A percentile compares a stretch with the other conserved stretches of the same genome.
These are phyloP conservation scores for Syngnathus floridae DNA, from an alignment of 2,113 vertebrate species.

Conservation along the genomic window DNA sequence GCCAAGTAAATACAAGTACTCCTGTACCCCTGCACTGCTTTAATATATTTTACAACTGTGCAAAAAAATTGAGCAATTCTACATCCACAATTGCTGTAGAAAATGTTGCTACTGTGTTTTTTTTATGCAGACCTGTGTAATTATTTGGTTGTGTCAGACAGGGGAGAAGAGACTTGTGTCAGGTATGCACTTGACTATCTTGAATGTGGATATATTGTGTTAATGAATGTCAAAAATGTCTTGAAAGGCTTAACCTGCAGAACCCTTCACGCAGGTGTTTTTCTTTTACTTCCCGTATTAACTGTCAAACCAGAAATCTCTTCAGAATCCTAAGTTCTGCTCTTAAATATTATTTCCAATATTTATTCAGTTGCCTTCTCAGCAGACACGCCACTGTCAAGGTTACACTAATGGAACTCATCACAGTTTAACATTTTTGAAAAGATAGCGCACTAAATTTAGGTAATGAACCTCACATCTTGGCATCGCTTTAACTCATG, in stretches of 20 bases:
- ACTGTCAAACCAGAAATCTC: background rate
- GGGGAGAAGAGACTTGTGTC: background rate
- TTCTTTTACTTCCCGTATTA: background rate
- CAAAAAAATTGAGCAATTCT: too few species aligned
- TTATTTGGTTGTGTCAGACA: background rate
- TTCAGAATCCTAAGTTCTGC: background rate
- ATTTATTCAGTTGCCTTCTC: background rate
- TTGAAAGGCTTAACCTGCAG: background rate
- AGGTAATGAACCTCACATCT: background rate
- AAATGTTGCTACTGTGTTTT: too few species aligned
- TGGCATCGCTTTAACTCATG: constrained; percentile 10
- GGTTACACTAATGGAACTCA: background rate
- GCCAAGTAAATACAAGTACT: too few species aligned
- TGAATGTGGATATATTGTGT: background rate
- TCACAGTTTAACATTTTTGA: background rate
- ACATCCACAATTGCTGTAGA: too few species aligned
- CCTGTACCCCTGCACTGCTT: too few species aligned
- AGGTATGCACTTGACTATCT: background rate
- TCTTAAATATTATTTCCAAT: background rate
- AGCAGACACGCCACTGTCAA: background rate
- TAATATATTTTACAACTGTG: too few species aligned
- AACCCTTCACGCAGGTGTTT: too few species aligned
- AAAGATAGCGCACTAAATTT: background rate
- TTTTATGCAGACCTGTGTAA: background rate
- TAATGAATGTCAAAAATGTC: background rate